Evolutionary conservation across 2,113 vertebrate species (phyloP).

Genomic region (Kryptolebias marmoratus): DNA sequence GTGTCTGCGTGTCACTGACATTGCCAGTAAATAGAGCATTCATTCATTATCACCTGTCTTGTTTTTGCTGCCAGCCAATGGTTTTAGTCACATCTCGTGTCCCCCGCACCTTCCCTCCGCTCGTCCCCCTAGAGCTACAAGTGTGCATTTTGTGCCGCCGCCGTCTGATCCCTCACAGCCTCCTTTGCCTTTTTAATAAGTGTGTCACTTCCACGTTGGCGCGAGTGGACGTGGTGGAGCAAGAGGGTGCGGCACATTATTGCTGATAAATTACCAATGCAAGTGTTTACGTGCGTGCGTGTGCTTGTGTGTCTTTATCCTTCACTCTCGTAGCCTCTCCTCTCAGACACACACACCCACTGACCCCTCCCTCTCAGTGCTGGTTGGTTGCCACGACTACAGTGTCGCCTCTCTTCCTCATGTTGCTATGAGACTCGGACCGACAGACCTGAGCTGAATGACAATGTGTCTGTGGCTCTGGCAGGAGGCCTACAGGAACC

Average conservation of each 20-base stretch:
- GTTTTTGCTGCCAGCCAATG: constrained; percentile 43
- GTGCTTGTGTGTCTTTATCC: constrained; percentile 1
- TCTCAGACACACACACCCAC: constrained; percentile 15
- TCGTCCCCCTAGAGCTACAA: constrained; percentile 65
- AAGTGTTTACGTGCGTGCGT: constrained; percentile 43
- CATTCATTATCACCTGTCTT: constrained; percentile 63
- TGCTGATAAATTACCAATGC: constrained; percentile 44
- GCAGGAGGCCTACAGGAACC: constrained; percentile 59
- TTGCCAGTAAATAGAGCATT: constrained; percentile 46
- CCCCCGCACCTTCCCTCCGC: constrained; percentile 46
- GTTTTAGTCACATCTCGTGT: constrained; percentile 56
- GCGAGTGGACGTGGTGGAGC: constrained; percentile 40
- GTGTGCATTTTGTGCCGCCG: constrained; percentile 47
- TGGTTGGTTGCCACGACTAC: constrained; percentile 78
- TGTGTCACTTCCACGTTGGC: constrained; percentile 20
- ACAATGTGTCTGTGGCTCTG: constrained; percentile 71
- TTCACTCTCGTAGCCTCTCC: constrained; percentile 4
- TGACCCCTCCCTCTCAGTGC: constrained; percentile 66
- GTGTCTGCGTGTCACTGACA: constrained; percentile 17
- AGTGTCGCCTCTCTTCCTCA: constrained; percentile 75
- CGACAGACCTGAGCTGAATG: constrained; percentile 77
- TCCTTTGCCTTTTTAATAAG: constrained; percentile 29
- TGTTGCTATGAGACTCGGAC: constrained; percentile 78
- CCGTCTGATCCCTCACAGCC: constrained; percentile 9
- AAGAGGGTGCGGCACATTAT: constrained; percentile 17